These are phyloP conservation scores for Nymphalis io DNA, from an alignment of 1,140 invertebrate genomes.

Conservation along the genomic window DNA sequence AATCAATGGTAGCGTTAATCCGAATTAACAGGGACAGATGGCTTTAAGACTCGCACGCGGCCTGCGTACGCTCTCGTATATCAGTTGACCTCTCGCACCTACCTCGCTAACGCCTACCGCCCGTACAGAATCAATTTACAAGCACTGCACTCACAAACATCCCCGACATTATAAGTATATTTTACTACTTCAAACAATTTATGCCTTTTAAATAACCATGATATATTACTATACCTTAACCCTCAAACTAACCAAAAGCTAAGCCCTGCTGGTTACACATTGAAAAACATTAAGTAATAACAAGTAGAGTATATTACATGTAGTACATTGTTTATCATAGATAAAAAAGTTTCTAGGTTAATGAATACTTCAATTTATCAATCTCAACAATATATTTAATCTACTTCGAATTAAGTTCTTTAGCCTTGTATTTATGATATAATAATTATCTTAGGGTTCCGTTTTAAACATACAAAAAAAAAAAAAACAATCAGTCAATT, in stretches of 20 bases:
- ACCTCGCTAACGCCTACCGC: constrained; percentile 32
- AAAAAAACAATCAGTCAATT: too few relatives aligned
- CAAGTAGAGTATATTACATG: constrained; percentile 2
- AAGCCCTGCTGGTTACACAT: constrained; percentile 17
- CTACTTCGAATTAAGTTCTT: not conserved
- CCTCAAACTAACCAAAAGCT: constrained; percentile 4
- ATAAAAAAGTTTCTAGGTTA: not conserved
- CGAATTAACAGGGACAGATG: constrained; percentile 59
- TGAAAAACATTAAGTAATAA: constrained; percentile 7
- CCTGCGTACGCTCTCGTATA: constrained; percentile 50
- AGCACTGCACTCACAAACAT: constrained; percentile 12
- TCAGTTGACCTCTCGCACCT: constrained; percentile 50
- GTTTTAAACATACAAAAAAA: too few relatives aligned
- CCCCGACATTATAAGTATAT: constrained; percentile 39
- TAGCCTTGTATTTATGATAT: too few relatives aligned
- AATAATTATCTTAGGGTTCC: not conserved
- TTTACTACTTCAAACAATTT: constrained; percentile 45
- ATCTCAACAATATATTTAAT: not conserved
- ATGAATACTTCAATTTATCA: not conserved
- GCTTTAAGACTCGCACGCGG: constrained; percentile 36
- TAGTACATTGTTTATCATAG: not conserved
- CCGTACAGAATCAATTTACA: constrained; percentile 30
- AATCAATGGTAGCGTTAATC: constrained; percentile 65
- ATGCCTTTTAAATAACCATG: constrained; percentile 36
- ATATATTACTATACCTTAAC: constrained; percentile 34